Conservation (phyloP, 1,140 invertebrate genomes). For the Eciton burchellii region DNA sequence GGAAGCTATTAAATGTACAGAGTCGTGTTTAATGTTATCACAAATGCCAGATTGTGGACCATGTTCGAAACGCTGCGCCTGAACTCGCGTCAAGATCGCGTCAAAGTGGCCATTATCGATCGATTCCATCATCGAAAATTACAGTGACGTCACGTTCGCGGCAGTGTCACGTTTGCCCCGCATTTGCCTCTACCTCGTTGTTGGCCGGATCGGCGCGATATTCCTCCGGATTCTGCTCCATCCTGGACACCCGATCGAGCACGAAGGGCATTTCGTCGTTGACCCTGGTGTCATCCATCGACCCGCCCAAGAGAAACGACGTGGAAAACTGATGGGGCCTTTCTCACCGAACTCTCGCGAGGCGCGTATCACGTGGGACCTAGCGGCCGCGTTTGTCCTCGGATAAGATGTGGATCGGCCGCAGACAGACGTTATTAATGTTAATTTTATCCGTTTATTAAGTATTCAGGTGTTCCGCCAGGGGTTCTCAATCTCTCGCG, state of each 20-base stretch:
- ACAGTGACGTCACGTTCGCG: too few species aligned
- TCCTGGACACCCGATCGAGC: conserved; percentile 27
- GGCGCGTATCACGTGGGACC: conserved; percentile 78
- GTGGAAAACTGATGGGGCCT: conserved; percentile 54
- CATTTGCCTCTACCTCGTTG: conserved; percentile 61
- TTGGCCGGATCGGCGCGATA: conserved; percentile 52
- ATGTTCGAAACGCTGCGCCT: too few species aligned
- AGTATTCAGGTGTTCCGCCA: conserved; percentile 86
- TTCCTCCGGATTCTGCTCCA: conserved; percentile 64
- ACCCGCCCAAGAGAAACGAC: conserved; percentile 34
- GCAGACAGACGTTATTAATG: conserved; percentile 85
- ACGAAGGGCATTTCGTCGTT: conserved; percentile 35
- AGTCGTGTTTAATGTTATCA: too few species aligned
- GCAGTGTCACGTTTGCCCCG: too few species aligned
- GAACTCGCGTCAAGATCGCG: too few species aligned
- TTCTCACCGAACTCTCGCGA: conserved; percentile 60
- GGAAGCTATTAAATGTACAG: too few species aligned
- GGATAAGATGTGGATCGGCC: conserved; percentile 84
- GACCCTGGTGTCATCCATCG: conserved; percentile 46
- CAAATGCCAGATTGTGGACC: too few species aligned
- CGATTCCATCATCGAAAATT: too few species aligned
- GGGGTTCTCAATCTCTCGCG: conserved; percentile 78
- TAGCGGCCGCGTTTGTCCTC: conserved; percentile 81
- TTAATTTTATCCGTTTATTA: conserved; percentile 86
- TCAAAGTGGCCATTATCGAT: too few species aligned